Percentiles rank a stretch among this genome's conserved stretches.
phyloP scores from a whole-genome alignment of 1,140 invertebrate genomes.

The Zaprionus lachaisei region DNA sequence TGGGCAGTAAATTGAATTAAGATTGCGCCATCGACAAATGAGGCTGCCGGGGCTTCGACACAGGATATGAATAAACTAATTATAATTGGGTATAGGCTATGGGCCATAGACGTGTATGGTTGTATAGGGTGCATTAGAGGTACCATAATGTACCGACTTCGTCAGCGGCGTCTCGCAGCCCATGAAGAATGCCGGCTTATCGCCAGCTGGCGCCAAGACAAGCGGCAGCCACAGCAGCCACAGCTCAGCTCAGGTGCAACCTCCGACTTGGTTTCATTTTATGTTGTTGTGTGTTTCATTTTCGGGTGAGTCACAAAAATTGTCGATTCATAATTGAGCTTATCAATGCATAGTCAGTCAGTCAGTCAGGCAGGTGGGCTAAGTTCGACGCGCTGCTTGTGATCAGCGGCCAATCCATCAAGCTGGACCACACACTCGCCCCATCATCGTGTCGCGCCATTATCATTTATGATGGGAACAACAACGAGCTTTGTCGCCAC shows the following conservation, averaged over 20 bases:
- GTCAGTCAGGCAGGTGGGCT: conserved; percentile 30
- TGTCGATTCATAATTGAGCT: conserved; percentile 74
- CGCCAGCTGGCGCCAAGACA: conserved; percentile 73
- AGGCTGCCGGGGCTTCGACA: conserved; percentile 70
- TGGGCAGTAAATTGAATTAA: conserved; percentile 81
- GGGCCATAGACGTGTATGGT: conserved; percentile 16
- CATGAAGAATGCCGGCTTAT: conserved; percentile 77
- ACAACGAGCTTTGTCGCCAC: conserved; percentile 51
- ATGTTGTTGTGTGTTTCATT: conserved; percentile 47
- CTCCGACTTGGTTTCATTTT: conserved; percentile 43
- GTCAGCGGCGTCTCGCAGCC: conserved; percentile 43
- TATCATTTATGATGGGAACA: conserved; percentile 30
- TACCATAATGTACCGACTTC: conserved; percentile 37
- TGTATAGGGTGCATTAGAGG: conserved; percentile 22
- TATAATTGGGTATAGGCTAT: conserved; percentile 64
- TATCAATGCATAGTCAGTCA: conserved; percentile 50
- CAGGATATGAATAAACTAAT: conserved; percentile 83
- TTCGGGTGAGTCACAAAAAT: conserved; percentile 67
- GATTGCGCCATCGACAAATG: conserved; percentile 79
- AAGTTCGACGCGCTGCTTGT: conserved; percentile 29
- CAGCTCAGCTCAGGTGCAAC: conserved; percentile 46
- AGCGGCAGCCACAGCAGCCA: conserved; percentile 18
- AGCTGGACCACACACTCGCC: conserved; percentile 53
- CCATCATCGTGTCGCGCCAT: conserved; percentile 8
- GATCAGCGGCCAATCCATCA: conserved; percentile 73